phyloP scores from a whole-genome alignment of 1,140 invertebrate species.

The Eueides isabella region DNA sequence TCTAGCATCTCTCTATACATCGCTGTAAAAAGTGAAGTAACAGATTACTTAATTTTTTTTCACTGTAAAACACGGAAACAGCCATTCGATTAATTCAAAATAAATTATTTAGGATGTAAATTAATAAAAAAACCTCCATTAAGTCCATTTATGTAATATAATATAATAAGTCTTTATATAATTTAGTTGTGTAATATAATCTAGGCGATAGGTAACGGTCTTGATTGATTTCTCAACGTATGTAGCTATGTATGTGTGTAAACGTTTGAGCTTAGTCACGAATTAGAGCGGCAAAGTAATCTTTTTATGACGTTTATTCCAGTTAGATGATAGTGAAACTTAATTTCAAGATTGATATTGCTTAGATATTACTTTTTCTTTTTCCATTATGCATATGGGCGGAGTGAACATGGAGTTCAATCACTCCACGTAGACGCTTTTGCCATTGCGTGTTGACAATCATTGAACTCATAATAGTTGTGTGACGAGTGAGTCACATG shows the following conservation, averaged over 20 bases:
- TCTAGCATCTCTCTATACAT: no score
- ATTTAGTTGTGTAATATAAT: constrained; percentile 22
- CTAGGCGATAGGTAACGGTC: constrained; percentile 32
- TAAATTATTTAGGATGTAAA: not conserved
- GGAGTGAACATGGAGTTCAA: no score
- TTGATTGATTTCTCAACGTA: constrained; percentile 51
- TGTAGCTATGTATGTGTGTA: constrained; percentile 34
- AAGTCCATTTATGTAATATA: constrained; percentile 10
- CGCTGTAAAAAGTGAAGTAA: not conserved
- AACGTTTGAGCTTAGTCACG: constrained; percentile 49
- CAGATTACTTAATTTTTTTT: not conserved
- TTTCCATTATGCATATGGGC: no score
- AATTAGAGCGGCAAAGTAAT: constrained; percentile 49
- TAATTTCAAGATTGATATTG: not conserved
- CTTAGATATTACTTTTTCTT: no score
- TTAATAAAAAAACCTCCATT: not conserved
- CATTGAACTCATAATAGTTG: no score
- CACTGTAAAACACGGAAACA: not conserved
- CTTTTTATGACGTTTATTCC: constrained; percentile 22
- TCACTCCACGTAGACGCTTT: no score
- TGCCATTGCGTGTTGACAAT: no score
- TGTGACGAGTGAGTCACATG: no score
- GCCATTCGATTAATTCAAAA: not conserved
- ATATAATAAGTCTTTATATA: constrained; percentile 14
- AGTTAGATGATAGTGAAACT: not conserved